Percentiles rank a stretch among this genome's conserved stretches.
phyloP scores from a whole-genome alignment of 2,113 vertebrate genomes.

The Cairina moschata region DNA sequence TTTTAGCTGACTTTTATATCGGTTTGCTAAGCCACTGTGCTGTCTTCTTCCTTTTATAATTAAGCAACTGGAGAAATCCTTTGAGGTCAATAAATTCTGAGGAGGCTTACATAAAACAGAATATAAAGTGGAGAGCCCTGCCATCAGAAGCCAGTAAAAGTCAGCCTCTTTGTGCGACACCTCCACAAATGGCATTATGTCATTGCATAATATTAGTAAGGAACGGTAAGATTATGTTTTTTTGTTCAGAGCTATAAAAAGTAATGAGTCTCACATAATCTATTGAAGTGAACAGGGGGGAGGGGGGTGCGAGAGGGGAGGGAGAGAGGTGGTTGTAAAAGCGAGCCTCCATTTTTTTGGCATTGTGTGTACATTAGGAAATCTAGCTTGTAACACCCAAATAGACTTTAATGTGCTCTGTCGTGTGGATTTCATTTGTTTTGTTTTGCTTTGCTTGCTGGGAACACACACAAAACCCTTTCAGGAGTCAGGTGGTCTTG shows the following conservation, averaged over 20 bases:
- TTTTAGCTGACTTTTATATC: slow-evolving; percentile 67
- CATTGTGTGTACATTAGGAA: slow-evolving; percentile 71
- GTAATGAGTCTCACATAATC: slow-evolving; percentile 82
- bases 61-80: slow-evolving; percentile 81
- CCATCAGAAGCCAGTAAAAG: slow-evolving; percentile 85
- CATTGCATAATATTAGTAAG: slow-evolving; percentile 83
- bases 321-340: slow-evolving; percentile 68
- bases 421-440: slow-evolving; percentile 30
- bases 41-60: slow-evolving; percentile 80
- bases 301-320: slow-evolving; percentile 9
- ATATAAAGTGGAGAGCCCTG: slow-evolving; percentile 79
- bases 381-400: slow-evolving; percentile 36
- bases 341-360: slow-evolving; percentile 61
- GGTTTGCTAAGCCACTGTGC: slow-evolving; percentile 59
- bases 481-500: slow-evolving; percentile 55
- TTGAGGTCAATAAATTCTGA: slow-evolving; percentile 79
- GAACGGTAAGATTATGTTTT: slow-evolving; percentile 75
- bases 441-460: slow-evolving; percentile 41
- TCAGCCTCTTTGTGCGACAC: slow-evolving; percentile 79
- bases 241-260: slow-evolving; percentile 80
- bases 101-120: slow-evolving; percentile 80
- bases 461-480: slow-evolving; percentile 61
- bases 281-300: slow-evolving; percentile 69
- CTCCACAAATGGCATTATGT: slow-evolving; percentile 84
- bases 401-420: slow-evolving; percentile 59